Conservation (phyloP, 2,888 invertebrate genomes). For the Graphium colonna region DNA sequence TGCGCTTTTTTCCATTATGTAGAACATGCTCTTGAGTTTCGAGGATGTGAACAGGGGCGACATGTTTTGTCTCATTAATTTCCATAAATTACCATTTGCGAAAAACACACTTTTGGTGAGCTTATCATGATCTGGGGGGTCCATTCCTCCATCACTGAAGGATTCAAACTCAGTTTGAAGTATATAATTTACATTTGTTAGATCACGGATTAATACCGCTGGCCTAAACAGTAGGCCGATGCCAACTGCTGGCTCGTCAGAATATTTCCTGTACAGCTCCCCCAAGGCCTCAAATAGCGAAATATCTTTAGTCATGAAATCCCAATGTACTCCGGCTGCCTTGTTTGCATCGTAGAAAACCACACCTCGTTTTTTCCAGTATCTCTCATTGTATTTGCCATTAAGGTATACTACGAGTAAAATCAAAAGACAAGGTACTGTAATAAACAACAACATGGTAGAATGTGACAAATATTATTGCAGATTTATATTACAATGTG, state of each 20-base stretch:
- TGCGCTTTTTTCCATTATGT: conserved; percentile 52
- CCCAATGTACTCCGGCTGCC: conserved; percentile 42
- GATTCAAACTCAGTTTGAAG: conserved; percentile 38
- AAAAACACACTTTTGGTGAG: conserved; percentile 46
- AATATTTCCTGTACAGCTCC: conserved; percentile 43
- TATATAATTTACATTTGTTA: conserved; percentile 10
- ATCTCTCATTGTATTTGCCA: conserved; percentile 38
- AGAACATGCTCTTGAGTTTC: conserved; percentile 61
- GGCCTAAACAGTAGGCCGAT: conserved; percentile 25
- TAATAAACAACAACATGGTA: neutral
- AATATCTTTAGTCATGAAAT: conserved; percentile 34
- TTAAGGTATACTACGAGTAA: neutral
- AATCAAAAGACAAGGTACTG: neutral
- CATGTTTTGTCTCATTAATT: conserved; percentile 34
- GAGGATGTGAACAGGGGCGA: conserved; percentile 50
- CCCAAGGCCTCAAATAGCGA: conserved; percentile 41
- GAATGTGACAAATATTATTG: neutral
- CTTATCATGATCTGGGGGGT: conserved; percentile 36
- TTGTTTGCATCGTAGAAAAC: conserved; percentile 38
- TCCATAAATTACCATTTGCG: conserved; percentile 51
- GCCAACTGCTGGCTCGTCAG: conserved; percentile 44
- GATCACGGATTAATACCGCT: conserved; percentile 31
- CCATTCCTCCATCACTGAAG: conserved; percentile 46
- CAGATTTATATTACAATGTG: neutral
- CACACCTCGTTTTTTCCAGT: conserved; percentile 51